These are phyloP conservation scores for Austrofundulus limnaeus DNA, from an alignment of 2,113 vertebrate genomes.

Conservation along the genomic window DNA sequence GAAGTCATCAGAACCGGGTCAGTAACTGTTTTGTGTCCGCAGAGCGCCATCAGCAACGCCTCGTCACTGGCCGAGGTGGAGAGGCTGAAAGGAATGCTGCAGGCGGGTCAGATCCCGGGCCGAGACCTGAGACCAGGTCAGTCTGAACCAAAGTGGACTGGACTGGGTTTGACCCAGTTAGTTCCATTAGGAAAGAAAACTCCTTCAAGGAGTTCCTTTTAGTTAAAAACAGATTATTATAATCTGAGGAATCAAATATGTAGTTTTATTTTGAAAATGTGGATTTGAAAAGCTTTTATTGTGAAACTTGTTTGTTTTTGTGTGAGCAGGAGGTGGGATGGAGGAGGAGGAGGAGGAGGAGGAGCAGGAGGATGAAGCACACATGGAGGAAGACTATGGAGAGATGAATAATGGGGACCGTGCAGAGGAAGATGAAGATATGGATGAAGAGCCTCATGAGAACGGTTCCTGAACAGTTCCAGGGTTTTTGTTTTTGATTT, in stretches of 20 bases:
- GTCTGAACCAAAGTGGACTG: background rate
- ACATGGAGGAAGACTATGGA: slow-evolving; percentile 33
- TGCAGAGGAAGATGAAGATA: slow-evolving; percentile 62
- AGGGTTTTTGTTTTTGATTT: background rate
- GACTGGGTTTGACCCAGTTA: background rate
- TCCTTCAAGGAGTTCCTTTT: no score
- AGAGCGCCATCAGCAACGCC: slow-evolving; percentile 93
- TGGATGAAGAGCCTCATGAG: slow-evolving; percentile 84
- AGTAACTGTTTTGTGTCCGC: slow-evolving; percentile 11
- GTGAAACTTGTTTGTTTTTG: background rate
- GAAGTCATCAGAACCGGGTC: background rate
- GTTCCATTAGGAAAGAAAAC: no score
- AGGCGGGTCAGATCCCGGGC: slow-evolving; percentile 94
- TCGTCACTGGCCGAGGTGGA: slow-evolving; percentile 94
- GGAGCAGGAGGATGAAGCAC: slow-evolving; percentile 33
- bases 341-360: slow-evolving; percentile 74
- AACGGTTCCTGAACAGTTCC: slow-evolving; percentile 80
- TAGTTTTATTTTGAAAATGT: no score
- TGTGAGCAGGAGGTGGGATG: slow-evolving; percentile 45
- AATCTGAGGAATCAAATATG: no score
- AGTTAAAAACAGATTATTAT: no score
- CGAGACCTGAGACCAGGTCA: slow-evolving; percentile 86
- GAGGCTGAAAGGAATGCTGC: slow-evolving; percentile 90
- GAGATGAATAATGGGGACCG: slow-evolving; percentile 47
- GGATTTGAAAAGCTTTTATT: background rate